These are phyloP conservation scores for Ceyx margarethae DNA, from an alignment of 2,113 vertebrate species.

Conservation along the genomic window DNA sequence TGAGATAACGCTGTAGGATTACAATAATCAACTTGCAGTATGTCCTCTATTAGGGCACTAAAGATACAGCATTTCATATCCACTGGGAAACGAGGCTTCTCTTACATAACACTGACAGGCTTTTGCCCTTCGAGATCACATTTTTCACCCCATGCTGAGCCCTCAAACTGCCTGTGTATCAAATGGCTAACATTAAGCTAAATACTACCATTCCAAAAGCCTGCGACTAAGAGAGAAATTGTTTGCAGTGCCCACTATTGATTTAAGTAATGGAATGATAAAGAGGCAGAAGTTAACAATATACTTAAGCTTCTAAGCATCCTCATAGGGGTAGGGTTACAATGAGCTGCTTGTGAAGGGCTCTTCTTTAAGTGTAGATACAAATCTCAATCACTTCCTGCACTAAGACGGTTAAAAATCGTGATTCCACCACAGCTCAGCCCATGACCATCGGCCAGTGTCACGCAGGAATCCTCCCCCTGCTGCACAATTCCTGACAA, in stretches of 20 bases:
- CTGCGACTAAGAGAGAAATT: slow-evolving; percentile 42
- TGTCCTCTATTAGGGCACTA: slow-evolving; percentile 73
- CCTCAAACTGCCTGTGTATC: slow-evolving; percentile 49
- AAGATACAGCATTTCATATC: slow-evolving; percentile 68
- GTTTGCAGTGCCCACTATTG: slow-evolving; percentile 10
- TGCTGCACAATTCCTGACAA: slow-evolving; percentile 48
- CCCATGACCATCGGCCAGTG: slow-evolving; percentile 11
- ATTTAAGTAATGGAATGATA: slow-evolving; percentile 66
- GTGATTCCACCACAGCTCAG: neutral
- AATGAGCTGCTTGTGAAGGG: slow-evolving; percentile 61
- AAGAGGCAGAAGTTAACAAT: slow-evolving; percentile 67
- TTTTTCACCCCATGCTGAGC: slow-evolving; percentile 60
- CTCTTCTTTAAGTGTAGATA: slow-evolving; percentile 67
- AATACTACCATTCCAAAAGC: slow-evolving; percentile 32
- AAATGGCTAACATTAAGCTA: slow-evolving; percentile 59
- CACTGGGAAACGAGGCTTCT: slow-evolving; percentile 54
- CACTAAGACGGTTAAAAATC: slow-evolving; percentile 38
- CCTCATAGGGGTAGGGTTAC: slow-evolving; percentile 43
- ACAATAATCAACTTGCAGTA: slow-evolving; percentile 78
- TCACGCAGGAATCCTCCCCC: slow-evolving; percentile 33
- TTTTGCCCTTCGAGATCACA: slow-evolving; percentile 61
- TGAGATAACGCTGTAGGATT: slow-evolving; percentile 79
- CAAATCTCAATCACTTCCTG: slow-evolving; percentile 38
- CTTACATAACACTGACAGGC: slow-evolving; percentile 69
- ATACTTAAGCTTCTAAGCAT: slow-evolving; percentile 61